A percentile compares a stretch with the other conserved stretches of the same genome.
Evolutionary conservation across 2,888 invertebrate genomes (phyloP).

Genomic region (Netelia inedita): DNA sequence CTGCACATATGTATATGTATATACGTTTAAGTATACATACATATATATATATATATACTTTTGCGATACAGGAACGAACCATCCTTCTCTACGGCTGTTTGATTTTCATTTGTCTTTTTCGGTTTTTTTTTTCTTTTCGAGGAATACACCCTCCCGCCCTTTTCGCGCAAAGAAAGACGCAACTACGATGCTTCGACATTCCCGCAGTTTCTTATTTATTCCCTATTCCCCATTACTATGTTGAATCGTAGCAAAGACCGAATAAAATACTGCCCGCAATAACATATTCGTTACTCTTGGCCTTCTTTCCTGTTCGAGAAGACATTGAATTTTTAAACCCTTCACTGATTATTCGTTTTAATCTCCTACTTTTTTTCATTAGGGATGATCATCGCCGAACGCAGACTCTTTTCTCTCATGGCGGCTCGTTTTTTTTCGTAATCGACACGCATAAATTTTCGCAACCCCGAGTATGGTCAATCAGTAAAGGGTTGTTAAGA

Average conservation of each 20-base stretch:
- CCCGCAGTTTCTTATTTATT: conserved; percentile 68
- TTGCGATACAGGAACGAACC: conserved; percentile 79
- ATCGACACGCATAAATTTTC: background rate
- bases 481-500: conserved; percentile 40
- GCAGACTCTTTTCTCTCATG: conserved; percentile 24
- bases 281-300: background rate
- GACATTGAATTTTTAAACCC: conserved; percentile 5
- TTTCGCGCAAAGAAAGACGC: conserved; percentile 41
- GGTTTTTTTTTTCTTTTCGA: conserved; percentile 67
- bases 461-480: conserved; percentile 4
- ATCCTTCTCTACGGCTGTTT: conserved; percentile 84
- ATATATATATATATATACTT: conserved; percentile 51
- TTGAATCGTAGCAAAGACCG: conserved; percentile 51
- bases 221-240: conserved; percentile 42
- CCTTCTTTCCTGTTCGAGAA: background rate
- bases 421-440: conserved; percentile 8
- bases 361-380: conserved; percentile 35
- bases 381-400: conserved; percentile 18
- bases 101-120: conserved; percentile 81
- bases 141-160: conserved; percentile 38
- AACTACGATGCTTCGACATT: conserved; percentile 76
- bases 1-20: conserved; percentile 12
- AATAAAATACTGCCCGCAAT: background rate
- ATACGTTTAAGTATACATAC: conserved; percentile 23
- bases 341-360: conserved; percentile 31